A percentile compares a stretch with the other conserved stretches of the same genome.
Conservation (phyloP, 2,797 vertebrate species). For the Capromys pilorides region DNA sequence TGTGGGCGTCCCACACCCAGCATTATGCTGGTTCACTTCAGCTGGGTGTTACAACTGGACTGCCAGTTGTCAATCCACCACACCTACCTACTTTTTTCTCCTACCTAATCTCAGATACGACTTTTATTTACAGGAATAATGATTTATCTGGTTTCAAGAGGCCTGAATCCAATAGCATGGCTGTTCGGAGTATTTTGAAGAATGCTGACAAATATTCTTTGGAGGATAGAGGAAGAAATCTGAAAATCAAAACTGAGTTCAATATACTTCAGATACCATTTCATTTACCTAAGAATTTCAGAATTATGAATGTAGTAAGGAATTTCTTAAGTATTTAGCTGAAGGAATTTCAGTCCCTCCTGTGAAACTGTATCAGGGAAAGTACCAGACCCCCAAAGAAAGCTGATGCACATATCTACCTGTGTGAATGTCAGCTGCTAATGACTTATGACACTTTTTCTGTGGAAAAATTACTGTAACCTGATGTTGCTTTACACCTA, state of each 20-base stretch:
- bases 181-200: background rate
- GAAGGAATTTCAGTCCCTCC: background rate
- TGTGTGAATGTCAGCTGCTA: background rate
- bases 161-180: background rate
- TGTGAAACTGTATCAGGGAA: background rate
- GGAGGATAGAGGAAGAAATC: background rate
- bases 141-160: background rate
- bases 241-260: background rate
- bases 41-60: too few relatives aligned
- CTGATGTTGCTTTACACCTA: background rate
- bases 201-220: background rate
- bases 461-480: background rate
- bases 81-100: background rate
- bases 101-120: background rate
- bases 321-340: background rate
- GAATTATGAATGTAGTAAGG: background rate
- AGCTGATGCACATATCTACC: constrained; percentile 18
- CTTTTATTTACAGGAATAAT: background rate
- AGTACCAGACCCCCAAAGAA: background rate
- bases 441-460: background rate
- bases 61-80: too few relatives aligned
- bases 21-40: too few relatives aligned
- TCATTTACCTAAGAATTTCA: background rate
- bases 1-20: too few relatives aligned
- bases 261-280: background rate